Percentiles rank a stretch among this genome's conserved stretches.
phyloP scores from a whole-genome alignment of 2,797 vertebrate genomes.

The Crocodylus rhombifer region DNA sequence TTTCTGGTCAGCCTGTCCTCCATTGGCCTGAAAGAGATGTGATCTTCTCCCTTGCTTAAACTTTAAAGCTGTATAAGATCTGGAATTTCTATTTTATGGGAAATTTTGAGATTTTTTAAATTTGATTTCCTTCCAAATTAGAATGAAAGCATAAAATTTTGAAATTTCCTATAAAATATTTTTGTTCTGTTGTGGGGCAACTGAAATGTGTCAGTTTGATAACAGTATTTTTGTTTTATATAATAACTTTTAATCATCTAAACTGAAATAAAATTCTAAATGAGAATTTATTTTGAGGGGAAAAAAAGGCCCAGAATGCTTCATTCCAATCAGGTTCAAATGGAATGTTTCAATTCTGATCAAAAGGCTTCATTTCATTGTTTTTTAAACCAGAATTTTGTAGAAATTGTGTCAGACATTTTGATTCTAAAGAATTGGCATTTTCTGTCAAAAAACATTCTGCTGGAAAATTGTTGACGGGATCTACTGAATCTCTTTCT shows the following conservation, averaged over 20 bases:
- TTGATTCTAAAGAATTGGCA: too few relatives aligned
- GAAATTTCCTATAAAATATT: background rate
- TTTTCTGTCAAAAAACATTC: background rate
- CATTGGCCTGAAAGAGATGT: background rate
- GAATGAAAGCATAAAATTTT: background rate
- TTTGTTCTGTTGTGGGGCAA: background rate
- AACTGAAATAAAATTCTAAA: background rate
- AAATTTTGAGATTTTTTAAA: background rate
- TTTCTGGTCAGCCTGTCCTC: slow-evolving; percentile 4
- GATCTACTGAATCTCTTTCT: background rate
- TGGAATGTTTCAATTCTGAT: background rate
- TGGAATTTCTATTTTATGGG: background rate
- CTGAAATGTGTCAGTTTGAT: background rate
- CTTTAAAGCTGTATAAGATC: background rate
- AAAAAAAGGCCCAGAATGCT: background rate
- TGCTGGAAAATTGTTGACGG: background rate
- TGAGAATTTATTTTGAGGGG: background rate
- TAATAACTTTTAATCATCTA: background rate
- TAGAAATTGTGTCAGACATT: background rate
- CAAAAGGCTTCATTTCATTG: too few relatives aligned
- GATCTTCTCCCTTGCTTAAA: background rate
- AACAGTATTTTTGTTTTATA: background rate
- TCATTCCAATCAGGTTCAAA: background rate
- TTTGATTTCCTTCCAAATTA: too few relatives aligned
- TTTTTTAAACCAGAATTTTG: too few relatives aligned